phyloP scores from a whole-genome alignment of 2,113 vertebrate genomes.

The Xenopus borealis region DNA sequence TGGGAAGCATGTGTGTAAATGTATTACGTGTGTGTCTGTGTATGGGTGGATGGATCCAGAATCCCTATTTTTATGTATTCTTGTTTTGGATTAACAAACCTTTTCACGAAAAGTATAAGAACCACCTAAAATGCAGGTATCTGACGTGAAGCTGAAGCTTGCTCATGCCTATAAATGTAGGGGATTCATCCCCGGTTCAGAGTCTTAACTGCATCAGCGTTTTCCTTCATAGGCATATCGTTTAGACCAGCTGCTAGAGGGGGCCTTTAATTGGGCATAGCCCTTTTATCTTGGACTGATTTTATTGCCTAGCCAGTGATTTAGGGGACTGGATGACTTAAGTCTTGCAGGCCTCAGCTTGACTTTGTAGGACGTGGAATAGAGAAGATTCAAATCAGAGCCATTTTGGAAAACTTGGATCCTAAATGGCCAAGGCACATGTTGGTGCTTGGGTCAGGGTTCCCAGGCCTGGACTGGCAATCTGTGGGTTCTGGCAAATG shows the following conservation, averaged over 20 bases:
- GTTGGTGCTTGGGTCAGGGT: no score
- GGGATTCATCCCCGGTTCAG: background rate
- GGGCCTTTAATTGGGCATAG: background rate
- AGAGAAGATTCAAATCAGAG: background rate
- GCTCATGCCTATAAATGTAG: slow-evolving; percentile 3
- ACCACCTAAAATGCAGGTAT: background rate
- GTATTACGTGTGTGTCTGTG: slow-evolving; percentile 16
- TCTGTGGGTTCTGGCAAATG: no score
- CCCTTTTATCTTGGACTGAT: slow-evolving; percentile 25
- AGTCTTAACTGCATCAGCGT: no score
- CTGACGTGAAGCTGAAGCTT: background rate
- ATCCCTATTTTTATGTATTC: slow-evolving; percentile 10
- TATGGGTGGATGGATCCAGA: slow-evolving; percentile 30
- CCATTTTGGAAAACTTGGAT: background rate
- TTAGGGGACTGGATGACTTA: slow-evolving; percentile 12
- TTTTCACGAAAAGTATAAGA: background rate
- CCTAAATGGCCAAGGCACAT: background rate
- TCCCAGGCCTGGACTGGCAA: no score
- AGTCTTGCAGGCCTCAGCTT: slow-evolving; percentile 17
- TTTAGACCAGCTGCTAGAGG: no score
- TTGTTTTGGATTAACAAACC: slow-evolving; percentile 46
- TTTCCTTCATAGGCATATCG: no score
- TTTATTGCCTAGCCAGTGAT: slow-evolving; percentile 8
- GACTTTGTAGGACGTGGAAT: slow-evolving; percentile 16
- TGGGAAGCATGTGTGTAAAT: slow-evolving; percentile 45